Base-by-base conservation (phyloP, 1,140 invertebrate genomes). In the Bombus impatiens region DNA sequence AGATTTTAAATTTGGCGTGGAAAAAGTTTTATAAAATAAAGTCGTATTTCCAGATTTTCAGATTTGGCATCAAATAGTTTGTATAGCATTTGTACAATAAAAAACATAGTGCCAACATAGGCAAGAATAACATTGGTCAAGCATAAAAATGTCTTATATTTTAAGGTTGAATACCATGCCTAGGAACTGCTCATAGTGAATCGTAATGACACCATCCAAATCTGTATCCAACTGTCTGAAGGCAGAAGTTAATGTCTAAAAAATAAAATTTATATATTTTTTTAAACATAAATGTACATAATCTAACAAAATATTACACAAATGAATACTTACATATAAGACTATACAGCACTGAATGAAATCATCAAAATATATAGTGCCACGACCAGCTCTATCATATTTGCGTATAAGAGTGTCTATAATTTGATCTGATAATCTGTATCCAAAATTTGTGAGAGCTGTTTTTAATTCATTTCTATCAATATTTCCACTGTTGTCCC, bases 141-240 rank as follows among this genome's bases (percentile, higher is more conserved):
- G 32, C 10, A 44, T 9, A 68, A 22, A 42, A 18, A 32, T 68
- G 53, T 68, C 22, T 93, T 96, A 98, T 94, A 98, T 96, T 96
- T 98, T 98, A 78, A 99, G 95, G 92, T 97, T 98, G 93, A 99
- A 99, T 32, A 99, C 99, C 97, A 99, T 98, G 87, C 96, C 97
- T 40, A 99, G 96, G 95, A 99, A 99, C 93, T 99, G 98, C 95
- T 99, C 99, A 93, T 99, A 99, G 89, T 98, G 97, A 93, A 99
- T 99, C 67, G 97, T 98, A 87, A 99, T 99, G 77, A 98, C 97
- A 13, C 99, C 99, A 96, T 99, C 98, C 95, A 98, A 96, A 94
- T 99, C 98, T 12, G 98, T 98, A 93, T 99, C 99, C 92, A 97
- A 97, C 89, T 98, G 97, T 77, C 98, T 96, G 94, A 99, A 99